These are phyloP conservation scores for Anaspis maculata DNA, from an alignment of 2,888 invertebrate genomes.

Conservation along the genomic window DNA sequence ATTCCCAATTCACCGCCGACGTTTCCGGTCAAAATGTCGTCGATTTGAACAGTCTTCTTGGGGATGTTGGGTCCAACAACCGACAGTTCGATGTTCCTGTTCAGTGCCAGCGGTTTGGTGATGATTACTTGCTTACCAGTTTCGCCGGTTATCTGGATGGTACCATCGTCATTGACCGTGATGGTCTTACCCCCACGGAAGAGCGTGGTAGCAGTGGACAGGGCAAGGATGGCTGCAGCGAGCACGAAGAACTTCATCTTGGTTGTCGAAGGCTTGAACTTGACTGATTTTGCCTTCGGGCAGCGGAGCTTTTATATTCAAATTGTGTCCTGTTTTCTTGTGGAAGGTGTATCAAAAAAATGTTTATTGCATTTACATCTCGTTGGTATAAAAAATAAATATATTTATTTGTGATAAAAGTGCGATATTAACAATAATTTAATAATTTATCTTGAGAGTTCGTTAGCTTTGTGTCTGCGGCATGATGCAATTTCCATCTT, in stretches of 20 bases:
- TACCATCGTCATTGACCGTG: conserved; percentile 21
- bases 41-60: conserved; percentile 19
- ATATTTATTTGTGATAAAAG: too few relatives aligned
- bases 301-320: too few relatives aligned
- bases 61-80: conserved; percentile 17
- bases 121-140: conserved; percentile 19
- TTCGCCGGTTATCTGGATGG: conserved; percentile 16
- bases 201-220: conserved; percentile 12
- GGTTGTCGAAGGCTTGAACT: too few relatives aligned
- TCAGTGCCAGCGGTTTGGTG: conserved; percentile 16
- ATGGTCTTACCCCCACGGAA: conserved; percentile 13
- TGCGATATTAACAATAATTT: too few relatives aligned
- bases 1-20: conserved; percentile 5
- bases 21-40: conserved; percentile 10
- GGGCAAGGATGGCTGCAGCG: conserved; percentile 10
- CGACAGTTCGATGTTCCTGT: conserved; percentile 18
- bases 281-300: too few relatives aligned
- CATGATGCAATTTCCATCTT: too few relatives aligned
- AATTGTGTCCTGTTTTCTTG: too few relatives aligned
- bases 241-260: conserved; percentile 22
- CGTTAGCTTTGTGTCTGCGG: too few relatives aligned
- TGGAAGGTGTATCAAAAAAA: too few relatives aligned
- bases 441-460: too few relatives aligned
- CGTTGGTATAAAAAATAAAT: too few relatives aligned
- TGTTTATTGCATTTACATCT: too few relatives aligned